Percentiles rank a stretch among this genome's conserved stretches.
Evolutionary conservation across 64 coral and sea anemone species (phyloP).

Genomic region (Catalaphyllia jardinei): DNA sequence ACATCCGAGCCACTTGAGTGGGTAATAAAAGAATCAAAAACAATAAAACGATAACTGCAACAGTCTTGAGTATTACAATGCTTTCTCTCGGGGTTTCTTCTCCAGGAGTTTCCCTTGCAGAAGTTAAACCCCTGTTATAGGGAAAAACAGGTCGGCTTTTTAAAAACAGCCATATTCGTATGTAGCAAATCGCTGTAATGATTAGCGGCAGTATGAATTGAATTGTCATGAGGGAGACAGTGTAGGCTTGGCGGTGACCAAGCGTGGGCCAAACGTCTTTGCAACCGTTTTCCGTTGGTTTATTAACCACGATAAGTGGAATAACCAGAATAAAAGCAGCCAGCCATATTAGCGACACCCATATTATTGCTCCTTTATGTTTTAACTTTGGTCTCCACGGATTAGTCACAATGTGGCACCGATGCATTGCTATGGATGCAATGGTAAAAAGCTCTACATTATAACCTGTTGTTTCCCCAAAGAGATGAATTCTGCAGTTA

Average conservation of each 20-base stretch:
- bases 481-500: neutral
- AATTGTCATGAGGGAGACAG: slow-evolving; percentile 27
- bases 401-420: slow-evolving; percentile 62
- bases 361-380: neutral
- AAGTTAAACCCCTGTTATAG: neutral
- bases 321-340: slow-evolving; percentile 39
- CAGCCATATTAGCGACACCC: slow-evolving; percentile 45
- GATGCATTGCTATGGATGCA: slow-evolving; percentile 65
- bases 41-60: slow-evolving; percentile 56
- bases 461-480: slow-evolving; percentile 22
- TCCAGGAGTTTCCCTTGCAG: neutral
- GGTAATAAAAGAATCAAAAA: slow-evolving; percentile 52
- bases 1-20: slow-evolving; percentile 60
- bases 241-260: slow-evolving; percentile 29
- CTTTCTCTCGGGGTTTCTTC: slow-evolving; percentile 42
- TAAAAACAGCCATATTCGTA: slow-evolving; percentile 40
- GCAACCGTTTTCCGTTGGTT: neutral
- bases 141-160: neutral
- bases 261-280: slow-evolving; percentile 37
- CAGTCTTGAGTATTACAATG: slow-evolving; percentile 20
- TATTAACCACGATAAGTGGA: slow-evolving; percentile 21
- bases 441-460: slow-evolving; percentile 53
- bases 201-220: slow-evolving; percentile 56
- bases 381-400: slow-evolving; percentile 58
- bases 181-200: slow-evolving; percentile 46